Evolutionary conservation across 2,797 vertebrate species (phyloP).

Genomic region (Thamnophis elegans): DNA sequence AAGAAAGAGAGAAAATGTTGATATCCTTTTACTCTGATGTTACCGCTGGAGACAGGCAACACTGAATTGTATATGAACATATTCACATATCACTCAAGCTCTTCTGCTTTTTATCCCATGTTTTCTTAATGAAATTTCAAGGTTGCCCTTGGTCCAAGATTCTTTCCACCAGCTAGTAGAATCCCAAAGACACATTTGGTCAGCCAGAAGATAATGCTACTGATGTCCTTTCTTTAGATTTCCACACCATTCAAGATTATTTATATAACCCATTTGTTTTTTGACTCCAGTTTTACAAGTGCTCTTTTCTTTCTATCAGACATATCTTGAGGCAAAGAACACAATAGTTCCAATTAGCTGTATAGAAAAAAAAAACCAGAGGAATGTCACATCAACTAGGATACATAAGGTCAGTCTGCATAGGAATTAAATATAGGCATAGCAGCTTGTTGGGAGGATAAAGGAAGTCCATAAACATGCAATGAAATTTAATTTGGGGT

Average conservation of each 20-base stretch:
- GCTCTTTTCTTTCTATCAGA: neutral
- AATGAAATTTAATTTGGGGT: slow-evolving; percentile 10
- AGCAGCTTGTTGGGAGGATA: slow-evolving; percentile 3
- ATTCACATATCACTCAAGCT: neutral
- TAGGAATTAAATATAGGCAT: slow-evolving; percentile 46
- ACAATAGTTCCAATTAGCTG: neutral
- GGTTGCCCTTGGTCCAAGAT: too few relatives aligned
- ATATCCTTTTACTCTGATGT: neutral
- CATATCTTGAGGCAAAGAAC: neutral
- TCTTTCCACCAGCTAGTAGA: neutral
- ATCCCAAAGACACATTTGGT: neutral
- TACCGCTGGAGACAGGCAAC: neutral
- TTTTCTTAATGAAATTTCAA: neutral
- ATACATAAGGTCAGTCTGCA: slow-evolving; percentile 30
- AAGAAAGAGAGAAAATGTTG: neutral
- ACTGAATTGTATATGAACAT: neutral
- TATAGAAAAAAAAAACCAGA: slow-evolving; percentile 1
- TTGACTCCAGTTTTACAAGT: neutral
- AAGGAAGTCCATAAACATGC: slow-evolving; percentile 37
- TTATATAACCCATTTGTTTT: neutral
- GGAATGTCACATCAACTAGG: neutral
- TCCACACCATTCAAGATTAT: neutral
- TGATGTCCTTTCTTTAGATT: neutral
- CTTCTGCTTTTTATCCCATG: neutral
- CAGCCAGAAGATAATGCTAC: neutral